Conservation (phyloP, 2,797 vertebrate species). For the Pangasius djambal region DNA sequence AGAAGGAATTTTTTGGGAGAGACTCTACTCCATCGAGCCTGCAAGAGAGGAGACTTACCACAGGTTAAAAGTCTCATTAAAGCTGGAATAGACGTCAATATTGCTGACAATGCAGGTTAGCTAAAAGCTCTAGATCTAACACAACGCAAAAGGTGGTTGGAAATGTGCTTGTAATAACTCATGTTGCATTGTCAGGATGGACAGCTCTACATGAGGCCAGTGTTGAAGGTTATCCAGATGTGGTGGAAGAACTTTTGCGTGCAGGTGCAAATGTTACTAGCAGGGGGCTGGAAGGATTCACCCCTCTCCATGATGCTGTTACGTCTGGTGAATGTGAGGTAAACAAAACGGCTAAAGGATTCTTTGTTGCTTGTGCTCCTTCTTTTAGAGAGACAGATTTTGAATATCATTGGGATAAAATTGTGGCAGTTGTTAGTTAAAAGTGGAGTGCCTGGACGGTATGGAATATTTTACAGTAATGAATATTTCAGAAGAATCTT, state of each 20-base stretch:
- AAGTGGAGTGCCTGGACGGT: not conserved
- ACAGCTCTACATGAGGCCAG: constrained; percentile 84
- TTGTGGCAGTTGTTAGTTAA: not conserved
- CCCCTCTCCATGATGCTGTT: constrained; percentile 83
- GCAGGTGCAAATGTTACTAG: constrained; percentile 80
- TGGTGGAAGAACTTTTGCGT: constrained; percentile 80
- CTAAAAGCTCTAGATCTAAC: constrained; percentile 11
- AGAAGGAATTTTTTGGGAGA: constrained; percentile 75
- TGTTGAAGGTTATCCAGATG: constrained; percentile 64
- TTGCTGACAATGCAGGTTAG: constrained; percentile 82
- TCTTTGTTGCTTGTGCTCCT: not conserved
- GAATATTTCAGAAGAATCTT: not conserved
- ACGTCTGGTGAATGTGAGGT: constrained; percentile 77
- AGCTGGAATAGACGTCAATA: constrained; percentile 78
- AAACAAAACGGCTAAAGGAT: constrained; percentile 6
- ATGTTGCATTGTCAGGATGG: constrained; percentile 78
- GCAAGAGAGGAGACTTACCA: constrained; percentile 73
- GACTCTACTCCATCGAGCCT: constrained; percentile 78
- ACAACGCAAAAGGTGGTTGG: not conserved
- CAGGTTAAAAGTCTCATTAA: constrained; percentile 75
- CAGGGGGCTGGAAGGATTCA: constrained; percentile 71
- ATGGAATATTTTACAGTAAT: not conserved
- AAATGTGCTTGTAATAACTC: not conserved
- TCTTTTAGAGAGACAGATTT: not conserved
- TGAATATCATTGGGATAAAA: not conserved